Conservation (phyloP, 2,113 vertebrate genomes). For the Rhineura floridana region DNA sequence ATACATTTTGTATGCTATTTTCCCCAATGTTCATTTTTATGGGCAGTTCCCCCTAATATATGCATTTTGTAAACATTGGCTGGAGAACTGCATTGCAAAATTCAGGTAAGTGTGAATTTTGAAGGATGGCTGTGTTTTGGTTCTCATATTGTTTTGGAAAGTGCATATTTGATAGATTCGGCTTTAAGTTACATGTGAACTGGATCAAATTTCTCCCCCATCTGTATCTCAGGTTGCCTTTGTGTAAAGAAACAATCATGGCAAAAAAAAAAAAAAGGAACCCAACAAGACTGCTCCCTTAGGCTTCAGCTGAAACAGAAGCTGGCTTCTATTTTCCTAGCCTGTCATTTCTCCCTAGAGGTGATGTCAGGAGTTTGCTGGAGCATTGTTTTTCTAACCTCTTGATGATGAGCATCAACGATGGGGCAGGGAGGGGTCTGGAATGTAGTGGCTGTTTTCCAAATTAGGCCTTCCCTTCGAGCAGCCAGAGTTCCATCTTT, state of each 20-base stretch:
- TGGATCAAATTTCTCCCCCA: too few relatives aligned
- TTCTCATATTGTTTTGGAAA: too few relatives aligned
- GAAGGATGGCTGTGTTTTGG: too few relatives aligned
- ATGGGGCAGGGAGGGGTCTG: neutral
- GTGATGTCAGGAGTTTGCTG: neutral
- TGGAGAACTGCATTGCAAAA: too few relatives aligned
- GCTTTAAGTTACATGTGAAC: too few relatives aligned
- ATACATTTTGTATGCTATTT: too few relatives aligned
- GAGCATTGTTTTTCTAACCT: slow-evolving; percentile 12
- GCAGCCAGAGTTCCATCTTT: neutral
- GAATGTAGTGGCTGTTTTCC: neutral
- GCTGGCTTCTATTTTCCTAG: neutral
- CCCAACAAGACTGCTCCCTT: neutral
- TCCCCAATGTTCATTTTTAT: too few relatives aligned
- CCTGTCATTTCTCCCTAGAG: neutral
- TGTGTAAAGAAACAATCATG: neutral
- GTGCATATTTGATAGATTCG: too few relatives aligned
- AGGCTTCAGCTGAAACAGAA: slow-evolving; percentile 6
- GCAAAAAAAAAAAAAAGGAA: neutral
- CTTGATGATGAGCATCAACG: neutral
- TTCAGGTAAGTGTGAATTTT: too few relatives aligned
- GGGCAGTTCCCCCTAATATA: too few relatives aligned
- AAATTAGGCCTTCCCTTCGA: neutral
- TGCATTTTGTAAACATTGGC: too few relatives aligned
- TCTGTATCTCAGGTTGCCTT: neutral